phyloP scores from a whole-genome alignment of 2,113 vertebrate species.

The Salminus brasiliensis region DNA sequence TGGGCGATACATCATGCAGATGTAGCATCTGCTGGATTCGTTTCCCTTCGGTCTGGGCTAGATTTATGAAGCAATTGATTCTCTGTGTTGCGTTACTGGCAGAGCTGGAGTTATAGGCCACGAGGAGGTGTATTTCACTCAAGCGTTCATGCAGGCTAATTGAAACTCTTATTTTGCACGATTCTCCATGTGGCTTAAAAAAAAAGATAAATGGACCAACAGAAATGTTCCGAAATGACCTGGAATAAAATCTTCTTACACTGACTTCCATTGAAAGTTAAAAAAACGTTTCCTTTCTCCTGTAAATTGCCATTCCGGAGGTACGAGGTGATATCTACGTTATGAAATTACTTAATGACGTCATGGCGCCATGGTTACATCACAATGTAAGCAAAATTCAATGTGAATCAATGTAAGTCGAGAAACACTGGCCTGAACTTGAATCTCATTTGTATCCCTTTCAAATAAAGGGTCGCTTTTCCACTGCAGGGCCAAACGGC shows the following conservation, averaged over 20 bases:
- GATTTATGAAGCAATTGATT: neutral
- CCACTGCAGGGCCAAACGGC: too few relatives aligned
- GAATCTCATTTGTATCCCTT: neutral
- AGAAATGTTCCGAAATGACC: too few relatives aligned
- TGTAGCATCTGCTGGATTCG: neutral
- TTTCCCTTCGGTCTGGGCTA: neutral
- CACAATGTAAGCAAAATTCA: neutral
- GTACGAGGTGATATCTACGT: too few relatives aligned
- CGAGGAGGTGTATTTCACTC: neutral
- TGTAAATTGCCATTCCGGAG: too few relatives aligned
- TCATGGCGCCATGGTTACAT: neutral
- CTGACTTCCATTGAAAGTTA: too few relatives aligned
- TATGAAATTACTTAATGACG: too few relatives aligned
- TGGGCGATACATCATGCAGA: neutral
- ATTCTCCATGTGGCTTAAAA: neutral
- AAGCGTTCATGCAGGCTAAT: neutral
- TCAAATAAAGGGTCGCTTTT: neutral
- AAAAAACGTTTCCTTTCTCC: too few relatives aligned
- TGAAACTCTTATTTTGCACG: neutral
- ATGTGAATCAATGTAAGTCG: neutral
- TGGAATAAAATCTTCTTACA: too few relatives aligned
- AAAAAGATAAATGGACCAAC: too few relatives aligned
- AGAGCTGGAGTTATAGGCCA: neutral
- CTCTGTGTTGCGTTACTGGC: neutral
- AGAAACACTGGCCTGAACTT: neutral